phyloP scores from a whole-genome alignment of 2,113 vertebrate genomes.

The Asarcornis scutulata region DNA sequence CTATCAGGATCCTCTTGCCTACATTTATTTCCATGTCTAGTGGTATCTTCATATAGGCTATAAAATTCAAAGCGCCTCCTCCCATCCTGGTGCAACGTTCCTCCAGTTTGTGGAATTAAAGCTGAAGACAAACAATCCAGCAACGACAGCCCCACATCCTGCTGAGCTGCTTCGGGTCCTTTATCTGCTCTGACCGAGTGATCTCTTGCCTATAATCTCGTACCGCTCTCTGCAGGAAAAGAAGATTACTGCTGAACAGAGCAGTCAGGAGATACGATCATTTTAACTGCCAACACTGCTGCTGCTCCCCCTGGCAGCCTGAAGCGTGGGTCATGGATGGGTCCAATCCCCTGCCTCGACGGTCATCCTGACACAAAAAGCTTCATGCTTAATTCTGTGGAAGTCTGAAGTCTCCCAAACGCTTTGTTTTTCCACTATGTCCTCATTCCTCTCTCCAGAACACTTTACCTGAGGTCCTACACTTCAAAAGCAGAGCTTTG shows the following conservation, averaged over 20 bases:
- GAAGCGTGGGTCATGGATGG: not conserved
- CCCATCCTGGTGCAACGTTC: not conserved
- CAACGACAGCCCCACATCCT: not conserved
- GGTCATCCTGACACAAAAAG: not conserved
- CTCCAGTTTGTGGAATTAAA: not conserved
- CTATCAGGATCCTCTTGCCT: not conserved
- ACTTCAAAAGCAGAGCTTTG: not conserved
- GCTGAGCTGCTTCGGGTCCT: not conserved
- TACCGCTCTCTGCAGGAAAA: not conserved
- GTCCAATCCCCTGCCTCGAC: not conserved
- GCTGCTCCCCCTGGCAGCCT: not conserved
- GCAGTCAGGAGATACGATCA: not conserved
- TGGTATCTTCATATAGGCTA: not conserved
- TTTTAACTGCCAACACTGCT: not conserved
- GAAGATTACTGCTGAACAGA: not conserved
- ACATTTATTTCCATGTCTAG: not conserved
- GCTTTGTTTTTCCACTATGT: not conserved
- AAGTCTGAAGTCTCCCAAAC: not conserved
- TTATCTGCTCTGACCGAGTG: not conserved
- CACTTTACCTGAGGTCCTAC: not conserved
- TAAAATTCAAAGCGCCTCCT: not conserved
- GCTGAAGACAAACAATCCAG: not conserved
- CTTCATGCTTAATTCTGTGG: not conserved
- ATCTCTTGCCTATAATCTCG: not conserved
- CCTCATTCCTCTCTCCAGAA: not conserved